Evolutionary conservation across 2,888 invertebrate genomes (phyloP).

Genomic region (Hemithea aestivaria): DNA sequence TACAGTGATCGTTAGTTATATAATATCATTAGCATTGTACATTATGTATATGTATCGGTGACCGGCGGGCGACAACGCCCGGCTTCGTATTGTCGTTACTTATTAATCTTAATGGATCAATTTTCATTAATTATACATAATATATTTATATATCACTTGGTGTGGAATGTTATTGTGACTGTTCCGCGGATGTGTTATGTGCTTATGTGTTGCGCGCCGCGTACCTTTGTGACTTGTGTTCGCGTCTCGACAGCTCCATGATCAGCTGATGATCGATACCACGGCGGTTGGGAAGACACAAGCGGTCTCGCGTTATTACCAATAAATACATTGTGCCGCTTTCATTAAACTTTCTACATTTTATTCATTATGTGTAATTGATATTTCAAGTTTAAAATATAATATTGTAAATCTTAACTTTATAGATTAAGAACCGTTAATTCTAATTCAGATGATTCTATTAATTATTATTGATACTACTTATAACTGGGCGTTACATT

Average conservation of each 20-base stretch:
- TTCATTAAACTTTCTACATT: slow-evolving; percentile 51
- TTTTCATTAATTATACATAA: slow-evolving; percentile 33
- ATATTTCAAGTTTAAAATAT: slow-evolving; percentile 49
- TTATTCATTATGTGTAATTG: slow-evolving; percentile 60
- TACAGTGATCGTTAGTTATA: slow-evolving; percentile 55
- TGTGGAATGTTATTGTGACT: slow-evolving; percentile 13
- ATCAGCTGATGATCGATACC: no score
- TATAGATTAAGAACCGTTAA: slow-evolving; percentile 17
- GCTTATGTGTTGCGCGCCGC: slow-evolving; percentile 27
- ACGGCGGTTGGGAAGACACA: no score
- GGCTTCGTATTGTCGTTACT: slow-evolving; percentile 19
- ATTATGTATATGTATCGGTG: slow-evolving; percentile 25
- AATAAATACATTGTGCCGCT: slow-evolving; percentile 29
- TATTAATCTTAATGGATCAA: slow-evolving; percentile 21
- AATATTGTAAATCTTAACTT: slow-evolving; percentile 40
- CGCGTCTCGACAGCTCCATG: no score
- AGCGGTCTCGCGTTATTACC: no score
- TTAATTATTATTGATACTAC: slow-evolving; percentile 45
- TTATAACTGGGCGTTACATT: slow-evolving; percentile 55
- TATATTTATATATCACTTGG: slow-evolving; percentile 39
- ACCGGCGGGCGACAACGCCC: slow-evolving; percentile 10
- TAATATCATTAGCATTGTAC: slow-evolving; percentile 33
- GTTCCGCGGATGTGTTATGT: slow-evolving; percentile 38
- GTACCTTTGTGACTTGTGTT: no score
- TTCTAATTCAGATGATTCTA: slow-evolving; percentile 37